Conservation (phyloP, 2,797 vertebrate species). For the Crax fasciolata region DNA sequence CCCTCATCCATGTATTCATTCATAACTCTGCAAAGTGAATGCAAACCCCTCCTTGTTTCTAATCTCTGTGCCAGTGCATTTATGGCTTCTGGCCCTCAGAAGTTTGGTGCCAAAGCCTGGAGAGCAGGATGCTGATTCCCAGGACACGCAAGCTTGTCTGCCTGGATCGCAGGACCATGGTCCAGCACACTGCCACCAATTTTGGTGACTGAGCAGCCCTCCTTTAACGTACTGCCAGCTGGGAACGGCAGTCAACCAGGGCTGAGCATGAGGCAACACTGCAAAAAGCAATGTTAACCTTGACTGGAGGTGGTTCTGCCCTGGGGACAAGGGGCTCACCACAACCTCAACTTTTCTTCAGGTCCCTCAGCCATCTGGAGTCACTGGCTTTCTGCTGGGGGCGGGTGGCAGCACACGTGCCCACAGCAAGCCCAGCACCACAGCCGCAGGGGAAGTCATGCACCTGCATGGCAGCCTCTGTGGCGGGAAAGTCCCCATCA, state of each 20-base stretch:
- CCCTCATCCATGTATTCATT: neutral
- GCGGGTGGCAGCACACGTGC: neutral
- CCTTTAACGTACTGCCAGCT: accelerated
- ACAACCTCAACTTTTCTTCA: neutral
- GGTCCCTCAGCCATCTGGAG: neutral
- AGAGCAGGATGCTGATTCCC: neutral
- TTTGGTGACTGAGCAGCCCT: neutral
- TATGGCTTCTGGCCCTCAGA: neutral
- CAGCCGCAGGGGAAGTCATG: neutral
- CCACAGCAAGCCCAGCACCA: accelerated
- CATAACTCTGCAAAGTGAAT: neutral
- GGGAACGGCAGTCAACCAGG: accelerated
- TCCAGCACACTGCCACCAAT: neutral
- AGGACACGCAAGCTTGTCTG: neutral
- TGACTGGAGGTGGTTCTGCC: neutral
- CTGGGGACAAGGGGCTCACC: accelerated
- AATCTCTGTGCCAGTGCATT: accelerated
- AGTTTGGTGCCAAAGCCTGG: neutral
- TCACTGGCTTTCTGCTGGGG: neutral
- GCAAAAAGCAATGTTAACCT: accelerated
- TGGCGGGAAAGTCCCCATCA: neutral
- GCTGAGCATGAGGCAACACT: neutral
- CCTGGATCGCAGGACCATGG: accelerated
- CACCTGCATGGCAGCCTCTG: neutral
- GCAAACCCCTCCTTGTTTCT: neutral